phyloP scores from a whole-genome alignment of 2,797 vertebrate species.

The Peromyscus melanophrys region DNA sequence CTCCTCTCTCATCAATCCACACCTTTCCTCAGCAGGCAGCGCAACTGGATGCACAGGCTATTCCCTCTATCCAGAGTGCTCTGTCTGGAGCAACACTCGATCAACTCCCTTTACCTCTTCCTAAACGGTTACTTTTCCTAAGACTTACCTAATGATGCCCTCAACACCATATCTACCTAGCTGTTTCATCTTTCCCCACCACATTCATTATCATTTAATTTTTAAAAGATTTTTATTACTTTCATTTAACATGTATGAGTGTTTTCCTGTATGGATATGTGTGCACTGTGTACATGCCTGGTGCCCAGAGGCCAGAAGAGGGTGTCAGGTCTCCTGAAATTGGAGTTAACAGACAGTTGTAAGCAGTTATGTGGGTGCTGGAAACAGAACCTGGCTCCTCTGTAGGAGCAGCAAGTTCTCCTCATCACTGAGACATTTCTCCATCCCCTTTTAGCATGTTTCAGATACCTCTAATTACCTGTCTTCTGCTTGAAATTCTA shows the following conservation, averaged over 20 bases:
- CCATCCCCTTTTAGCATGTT: background rate
- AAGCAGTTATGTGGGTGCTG: background rate
- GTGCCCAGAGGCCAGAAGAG: background rate
- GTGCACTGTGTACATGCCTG: background rate
- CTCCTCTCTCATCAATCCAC: background rate
- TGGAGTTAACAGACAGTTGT: background rate
- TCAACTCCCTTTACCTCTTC: background rate
- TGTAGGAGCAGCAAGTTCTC: background rate
- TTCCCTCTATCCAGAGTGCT: background rate
- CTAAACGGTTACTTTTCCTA: background rate
- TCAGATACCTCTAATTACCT: background rate
- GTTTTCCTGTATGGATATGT: background rate
- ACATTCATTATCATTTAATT: background rate
- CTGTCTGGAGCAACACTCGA: background rate
- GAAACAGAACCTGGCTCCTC: background rate
- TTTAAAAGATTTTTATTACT: background rate
- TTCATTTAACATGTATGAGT: background rate
- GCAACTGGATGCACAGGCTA: background rate
- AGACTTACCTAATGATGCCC: background rate
- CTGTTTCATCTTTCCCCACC: constrained; percentile 26
- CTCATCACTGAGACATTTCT: too few species aligned
- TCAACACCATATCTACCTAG: background rate
- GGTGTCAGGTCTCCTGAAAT: background rate
- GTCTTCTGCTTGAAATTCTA: constrained; percentile 31
- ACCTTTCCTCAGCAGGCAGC: background rate